Evolutionary conservation across 2,113 vertebrate genomes (phyloP), one percentile per base, ranked within the genome.

Genomic region (Himantopus leucocephalus): DNA sequence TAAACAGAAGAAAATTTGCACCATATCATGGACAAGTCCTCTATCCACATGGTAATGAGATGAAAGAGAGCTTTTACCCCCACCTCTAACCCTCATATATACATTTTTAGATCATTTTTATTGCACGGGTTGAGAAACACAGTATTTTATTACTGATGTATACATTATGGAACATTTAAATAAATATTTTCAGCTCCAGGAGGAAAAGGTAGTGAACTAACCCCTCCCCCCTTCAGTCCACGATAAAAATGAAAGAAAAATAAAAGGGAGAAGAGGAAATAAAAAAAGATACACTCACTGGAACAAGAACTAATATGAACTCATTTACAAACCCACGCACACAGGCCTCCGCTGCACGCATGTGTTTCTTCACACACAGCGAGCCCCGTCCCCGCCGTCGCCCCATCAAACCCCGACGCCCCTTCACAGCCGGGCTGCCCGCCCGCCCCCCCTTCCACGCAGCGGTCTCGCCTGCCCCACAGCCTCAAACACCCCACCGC

Each of bases 91-190:
- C 35, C 37, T 84, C 24, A 34, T 3, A 34, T 4, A 13, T 21
- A 13, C 58, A 47, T 32, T 26, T 35, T 60, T 43, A 45, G 14
- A 23, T 21, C 4, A 8, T 11, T 37, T 60, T 90, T 67, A 39
- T 62, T 24, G 19, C 1, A 18, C 0, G 6, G 30, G 8, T 39
- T 55, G 41, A 62, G 56, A 73, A 72, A 26, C 6, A 22, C 2
- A 11, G 2, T 6, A 23, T 12, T 35, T 41, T 47, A 3, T 18
- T 59, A 63, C 0, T 35, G 8, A 8, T 5, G 6, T 8, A 13
- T 12, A 19, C 14, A 26, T 16, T 11, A 64, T 0, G 6, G 29
- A 47, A 35, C 45, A n/a, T 9, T 47, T 12, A 63, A 55, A 48
- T 13, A 60, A 35, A 3, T 22, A 71, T 15, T 52, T 68, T 22